Percentiles rank a stretch among this genome's conserved stretches.
Evolutionary conservation across 2,888 invertebrate genomes (phyloP).

Genomic region (Fabriciana adippe): DNA sequence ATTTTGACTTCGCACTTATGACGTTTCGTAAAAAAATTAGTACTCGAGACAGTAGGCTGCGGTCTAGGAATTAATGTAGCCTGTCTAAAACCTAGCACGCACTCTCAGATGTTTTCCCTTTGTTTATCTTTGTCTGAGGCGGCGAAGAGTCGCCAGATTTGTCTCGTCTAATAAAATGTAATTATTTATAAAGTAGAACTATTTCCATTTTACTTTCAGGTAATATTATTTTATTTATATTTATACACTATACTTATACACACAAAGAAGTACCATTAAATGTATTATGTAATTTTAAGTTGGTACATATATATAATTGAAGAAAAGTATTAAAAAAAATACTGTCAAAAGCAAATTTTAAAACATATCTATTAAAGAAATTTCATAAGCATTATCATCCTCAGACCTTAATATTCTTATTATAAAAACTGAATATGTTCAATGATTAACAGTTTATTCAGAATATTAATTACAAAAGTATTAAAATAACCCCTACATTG

Average conservation of each 20-base stretch:
- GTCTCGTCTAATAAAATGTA: background rate
- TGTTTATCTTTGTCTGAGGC: constrained; percentile 53
- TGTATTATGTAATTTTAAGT: too few species aligned
- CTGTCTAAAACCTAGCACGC: constrained; percentile 71
- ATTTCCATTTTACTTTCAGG: background rate
- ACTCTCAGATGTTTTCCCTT: constrained; percentile 59
- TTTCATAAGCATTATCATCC: too few species aligned
- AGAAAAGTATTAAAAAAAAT: too few species aligned
- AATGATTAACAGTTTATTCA: constrained; percentile 4
- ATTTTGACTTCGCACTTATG: background rate
- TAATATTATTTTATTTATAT: too few species aligned
- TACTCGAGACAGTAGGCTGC: constrained; percentile 74
- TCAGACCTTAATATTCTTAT: too few species aligned
- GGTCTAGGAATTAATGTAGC: constrained; percentile 77
- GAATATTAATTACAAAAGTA: constrained; percentile 3
- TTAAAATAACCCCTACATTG: background rate
- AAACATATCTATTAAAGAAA: too few species aligned
- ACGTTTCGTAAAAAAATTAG: constrained; percentile 40
- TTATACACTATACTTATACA: too few species aligned
- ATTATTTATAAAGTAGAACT: background rate
- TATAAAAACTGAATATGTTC: too few species aligned
- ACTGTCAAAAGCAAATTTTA: too few species aligned
- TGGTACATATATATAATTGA: too few species aligned
- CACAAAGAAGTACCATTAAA: too few species aligned
- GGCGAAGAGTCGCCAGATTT: constrained; percentile 27